Evolutionary conservation across 2,888 invertebrate genomes (phyloP).

Genomic region (Idaea dimidiata): DNA sequence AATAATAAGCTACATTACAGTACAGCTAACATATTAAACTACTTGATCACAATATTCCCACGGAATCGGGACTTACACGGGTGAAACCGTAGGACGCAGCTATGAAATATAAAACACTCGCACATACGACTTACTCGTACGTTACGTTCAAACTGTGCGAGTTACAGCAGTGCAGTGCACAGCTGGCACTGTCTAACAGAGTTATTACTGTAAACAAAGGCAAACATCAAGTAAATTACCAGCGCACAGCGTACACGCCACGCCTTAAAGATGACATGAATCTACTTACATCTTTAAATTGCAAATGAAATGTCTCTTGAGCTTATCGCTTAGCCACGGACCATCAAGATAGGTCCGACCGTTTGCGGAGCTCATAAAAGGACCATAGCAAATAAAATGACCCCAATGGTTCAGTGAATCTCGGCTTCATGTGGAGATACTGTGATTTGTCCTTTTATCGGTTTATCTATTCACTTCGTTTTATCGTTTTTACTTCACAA

Average conservation of each 20-base stretch:
- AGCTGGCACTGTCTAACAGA: no score
- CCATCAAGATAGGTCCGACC: slow-evolving; percentile 51
- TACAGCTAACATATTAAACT: no score
- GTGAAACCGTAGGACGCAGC: no score
- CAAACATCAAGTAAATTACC: slow-evolving; percentile 21
- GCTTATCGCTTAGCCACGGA: slow-evolving; percentile 50
- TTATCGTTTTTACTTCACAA: slow-evolving; percentile 6
- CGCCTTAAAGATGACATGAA: slow-evolving; percentile 26
- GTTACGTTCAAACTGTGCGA: no score
- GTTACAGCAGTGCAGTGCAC: no score
- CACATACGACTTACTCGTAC: no score
- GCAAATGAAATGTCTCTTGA: slow-evolving; percentile 56
- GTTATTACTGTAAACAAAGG: not conserved
- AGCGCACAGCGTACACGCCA: slow-evolving; percentile 20
- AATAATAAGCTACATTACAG: no score
- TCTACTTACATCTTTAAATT: slow-evolving; percentile 36
- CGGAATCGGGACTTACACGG: no score
- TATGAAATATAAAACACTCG: no score
- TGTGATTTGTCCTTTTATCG: slow-evolving; percentile 25
- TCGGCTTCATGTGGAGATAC: slow-evolving; percentile 11
- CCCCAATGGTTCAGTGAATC: slow-evolving; percentile 28
- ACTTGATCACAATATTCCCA: no score
- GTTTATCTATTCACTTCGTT: slow-evolving; percentile 24
- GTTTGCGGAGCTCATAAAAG: slow-evolving; percentile 49
- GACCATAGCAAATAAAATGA: slow-evolving; percentile 43